Base-by-base conservation (phyloP, 2,797 vertebrate species). In the Garrulus glandarius region DNA sequence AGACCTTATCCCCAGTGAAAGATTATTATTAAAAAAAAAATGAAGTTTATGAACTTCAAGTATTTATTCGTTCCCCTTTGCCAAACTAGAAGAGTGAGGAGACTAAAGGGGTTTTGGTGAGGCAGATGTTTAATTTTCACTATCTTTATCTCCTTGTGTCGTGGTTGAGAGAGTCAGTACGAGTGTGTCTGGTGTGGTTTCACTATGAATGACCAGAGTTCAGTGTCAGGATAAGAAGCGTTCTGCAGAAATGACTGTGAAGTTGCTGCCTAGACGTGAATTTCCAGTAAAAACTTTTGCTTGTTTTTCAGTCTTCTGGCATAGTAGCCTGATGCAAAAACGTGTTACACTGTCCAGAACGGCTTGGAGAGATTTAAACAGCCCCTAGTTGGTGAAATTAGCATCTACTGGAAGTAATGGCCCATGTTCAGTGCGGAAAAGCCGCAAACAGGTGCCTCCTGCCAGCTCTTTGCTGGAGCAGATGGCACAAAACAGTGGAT, bases 361-460 rank as follows among this genome's bases (percentile, higher is more conserved):
- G 15, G 4, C 34, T 67, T 36, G 15, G 22, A 17, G 49, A 64
- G 34, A 20, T 36, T 47, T 39, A 18, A 71, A 64, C 27, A 57
- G 26, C 47, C 21, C 4, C 10, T 3, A 1, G 18, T 4, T 55
- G 55, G n/a, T 41, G 76, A 41, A 47, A 36, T 26, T 3, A 4
- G 32, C 74, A 24, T 19, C 10, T 5, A 0, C 8, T 26, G 56
- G 13, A 77, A 50, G 32, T 12, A 34, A 16, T 8, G 7, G 11
- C 23, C 34, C 0, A 0, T 24, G 15, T 52, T 70, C 10, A 5
- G 39, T 30, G 26, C 0, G 0, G 46, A 37, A 29, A 7, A 86
- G 36, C 72, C 1, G 0, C 24, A 14, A 15, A n/a, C 16, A 41
- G n/a, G 24, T 76, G 34, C 23, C 32, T 64, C 17, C 49, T 77